phyloP scores from a whole-genome alignment of 2,888 invertebrate species.

The Philereme vetulata region DNA sequence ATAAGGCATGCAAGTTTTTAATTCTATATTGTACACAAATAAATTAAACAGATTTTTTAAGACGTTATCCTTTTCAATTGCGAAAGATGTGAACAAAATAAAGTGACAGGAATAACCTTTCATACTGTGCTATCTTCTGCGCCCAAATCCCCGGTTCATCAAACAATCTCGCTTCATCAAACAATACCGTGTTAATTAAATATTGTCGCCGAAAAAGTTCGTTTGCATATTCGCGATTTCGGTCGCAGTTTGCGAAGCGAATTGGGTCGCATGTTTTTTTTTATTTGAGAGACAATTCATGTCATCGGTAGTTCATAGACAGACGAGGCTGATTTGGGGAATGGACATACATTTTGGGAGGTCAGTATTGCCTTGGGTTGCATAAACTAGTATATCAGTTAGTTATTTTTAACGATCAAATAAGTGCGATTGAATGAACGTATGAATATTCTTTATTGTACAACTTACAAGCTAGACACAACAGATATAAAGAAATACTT shows the following conservation, averaged over 20 bases:
- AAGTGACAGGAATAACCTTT: too few relatives aligned
- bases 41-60: too few relatives aligned
- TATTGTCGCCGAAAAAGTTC: conserved; percentile 24
- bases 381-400: background rate
- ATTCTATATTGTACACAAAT: too few relatives aligned
- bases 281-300: conserved; percentile 13
- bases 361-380: background rate
- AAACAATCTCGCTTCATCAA: conserved; percentile 22
- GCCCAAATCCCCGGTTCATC: conserved; percentile 11
- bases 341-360: conserved; percentile 10
- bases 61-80: too few relatives aligned
- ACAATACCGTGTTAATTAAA: conserved; percentile 28
- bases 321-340: conserved; percentile 8
- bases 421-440: too few relatives aligned
- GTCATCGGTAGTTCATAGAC: conserved; percentile 10
- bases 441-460: too few relatives aligned
- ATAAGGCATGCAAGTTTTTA: too few relatives aligned
- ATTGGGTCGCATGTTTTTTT: conserved; percentile 19
- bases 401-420: too few relatives aligned
- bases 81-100: too few relatives aligned
- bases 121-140: background rate
- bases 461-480: too few relatives aligned
- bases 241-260: conserved; percentile 13
- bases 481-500: too few relatives aligned
- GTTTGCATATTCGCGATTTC: conserved; percentile 22